Base-by-base conservation (phyloP, 1,140 invertebrate genomes). In the Leptinotarsa undecemlineata region DNA sequence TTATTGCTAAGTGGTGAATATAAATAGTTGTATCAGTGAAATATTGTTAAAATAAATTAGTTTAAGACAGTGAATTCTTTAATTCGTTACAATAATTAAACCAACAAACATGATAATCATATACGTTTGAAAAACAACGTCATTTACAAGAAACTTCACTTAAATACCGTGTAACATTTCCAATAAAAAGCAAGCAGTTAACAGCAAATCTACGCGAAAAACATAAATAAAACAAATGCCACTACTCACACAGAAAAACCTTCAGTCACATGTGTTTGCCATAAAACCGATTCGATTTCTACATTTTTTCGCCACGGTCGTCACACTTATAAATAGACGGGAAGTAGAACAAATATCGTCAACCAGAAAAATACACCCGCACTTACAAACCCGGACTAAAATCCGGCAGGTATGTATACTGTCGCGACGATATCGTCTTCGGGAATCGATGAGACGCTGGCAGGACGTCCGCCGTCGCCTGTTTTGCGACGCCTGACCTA, bases 401-500 rank as follows among this genome's bases (percentile, higher is more conserved):
- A 57, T 57, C 51, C 51, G 15, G 51, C 51, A 57, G 51, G 15
- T 57, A 57, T n/a, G 15, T 15, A 6, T 17, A n/a, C n/a, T 15
- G 51, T 15, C n/a, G n/a, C 15, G n/a, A 17, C 51, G 17, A 17
- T 0, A 17, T 57, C 51, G 15, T 15, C 51, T 57, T 57, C 51
- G 71, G 68, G 70, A 71, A 77, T 77, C 73, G 76, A 63, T 66
- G 51, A 77, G 73, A 70, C 71, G 68, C 72, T 72, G 73, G 67
- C 77, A 66, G 72, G 78, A 66, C 42, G 62, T 48, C 71, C 68
- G 74, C 71, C 75, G 70, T 73, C 75, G 51, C n/a, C 51, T 15
- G 51, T 57, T 17, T 57, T 57, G 64, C 69, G 72, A 77, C 75
- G 77, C 75, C 78, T 69, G 76, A 74, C 78, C 72, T 71, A 72